These are phyloP conservation scores for Homarus americanus DNA, from an alignment of 1,140 invertebrate genomes.

Conservation along the genomic window DNA sequence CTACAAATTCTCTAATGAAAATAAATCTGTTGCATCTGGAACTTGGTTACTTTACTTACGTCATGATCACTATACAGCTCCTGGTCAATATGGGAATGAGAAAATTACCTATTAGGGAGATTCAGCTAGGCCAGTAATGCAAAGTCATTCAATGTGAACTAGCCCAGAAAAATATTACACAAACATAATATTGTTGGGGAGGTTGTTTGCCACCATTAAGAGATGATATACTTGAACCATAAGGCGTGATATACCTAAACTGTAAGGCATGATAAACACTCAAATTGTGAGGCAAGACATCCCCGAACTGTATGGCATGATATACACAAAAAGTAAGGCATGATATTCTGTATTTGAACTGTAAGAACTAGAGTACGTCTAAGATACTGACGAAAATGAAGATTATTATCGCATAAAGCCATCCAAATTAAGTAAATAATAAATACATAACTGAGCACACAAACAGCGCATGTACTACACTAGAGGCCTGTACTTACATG, in stretches of 20 bases:
- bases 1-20: background rate
- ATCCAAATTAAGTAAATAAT: background rate
- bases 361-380: too few species aligned
- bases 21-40: background rate
- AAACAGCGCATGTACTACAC: background rate
- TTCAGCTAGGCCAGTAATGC: background rate
- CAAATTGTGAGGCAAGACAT: too few species aligned
- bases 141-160: background rate
- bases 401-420: background rate
- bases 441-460: background rate
- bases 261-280: too few species aligned
- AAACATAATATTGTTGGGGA: too few species aligned
- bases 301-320: too few species aligned
- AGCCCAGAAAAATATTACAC: too few species aligned
- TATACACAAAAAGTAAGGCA: too few species aligned
- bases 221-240: too few species aligned
- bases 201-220: too few species aligned
- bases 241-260: too few species aligned
- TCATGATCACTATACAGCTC: constrained; percentile 68
- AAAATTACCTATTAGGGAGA: constrained; percentile 46
- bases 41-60: constrained; percentile 46
- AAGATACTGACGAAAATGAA: too few species aligned
- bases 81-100: constrained; percentile 41
- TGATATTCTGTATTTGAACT: too few species aligned
- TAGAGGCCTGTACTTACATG: background rate